A percentile compares a stretch with the other conserved stretches of the same genome.
These are phyloP conservation scores for Gallinago stenura DNA, from an alignment of 2,797 vertebrate species.

Conservation along the genomic window DNA sequence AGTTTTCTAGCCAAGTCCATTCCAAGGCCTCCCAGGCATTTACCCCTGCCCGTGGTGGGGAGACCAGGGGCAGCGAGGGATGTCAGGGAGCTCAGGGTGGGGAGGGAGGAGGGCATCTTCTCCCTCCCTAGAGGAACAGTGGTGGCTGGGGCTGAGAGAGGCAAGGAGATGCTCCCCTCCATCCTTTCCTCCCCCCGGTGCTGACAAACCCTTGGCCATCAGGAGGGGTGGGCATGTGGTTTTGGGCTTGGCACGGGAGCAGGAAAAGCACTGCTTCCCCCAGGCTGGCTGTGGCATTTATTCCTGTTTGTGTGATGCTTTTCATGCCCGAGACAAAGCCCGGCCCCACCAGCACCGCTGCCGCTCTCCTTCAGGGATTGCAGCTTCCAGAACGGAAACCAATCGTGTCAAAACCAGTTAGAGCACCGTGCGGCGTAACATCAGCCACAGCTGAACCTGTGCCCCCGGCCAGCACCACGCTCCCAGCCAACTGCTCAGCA, in stretches of 20 bases:
- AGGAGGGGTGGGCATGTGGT: accelerated
- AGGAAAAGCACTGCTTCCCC: neutral
- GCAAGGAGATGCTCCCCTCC: accelerated
- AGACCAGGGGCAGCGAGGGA: accelerated
- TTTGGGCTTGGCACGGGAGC: neutral
- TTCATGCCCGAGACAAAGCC: accelerated
- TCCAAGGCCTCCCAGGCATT: neutral
- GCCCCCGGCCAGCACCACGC: accelerated
- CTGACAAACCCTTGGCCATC: neutral
- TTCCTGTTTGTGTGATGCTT: accelerated
- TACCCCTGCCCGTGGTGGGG: accelerated
- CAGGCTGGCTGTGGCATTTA: neutral
- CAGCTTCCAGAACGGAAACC: neutral
- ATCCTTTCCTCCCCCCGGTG: neutral
- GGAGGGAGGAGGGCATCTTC: accelerated
- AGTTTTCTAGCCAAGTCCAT: neutral
- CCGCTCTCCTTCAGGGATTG: accelerated
- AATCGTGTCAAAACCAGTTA: neutral
- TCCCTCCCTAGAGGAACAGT: neutral
- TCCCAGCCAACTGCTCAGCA: neutral
- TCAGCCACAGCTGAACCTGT: accelerated
- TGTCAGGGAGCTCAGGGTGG: accelerated
- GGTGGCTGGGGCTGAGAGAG: neutral
- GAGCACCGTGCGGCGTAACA: neutral
- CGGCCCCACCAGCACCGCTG: accelerated